These are phyloP conservation scores for Barnardius zonarius DNA, from an alignment of 2,113 vertebrate species.

Conservation along the genomic window DNA sequence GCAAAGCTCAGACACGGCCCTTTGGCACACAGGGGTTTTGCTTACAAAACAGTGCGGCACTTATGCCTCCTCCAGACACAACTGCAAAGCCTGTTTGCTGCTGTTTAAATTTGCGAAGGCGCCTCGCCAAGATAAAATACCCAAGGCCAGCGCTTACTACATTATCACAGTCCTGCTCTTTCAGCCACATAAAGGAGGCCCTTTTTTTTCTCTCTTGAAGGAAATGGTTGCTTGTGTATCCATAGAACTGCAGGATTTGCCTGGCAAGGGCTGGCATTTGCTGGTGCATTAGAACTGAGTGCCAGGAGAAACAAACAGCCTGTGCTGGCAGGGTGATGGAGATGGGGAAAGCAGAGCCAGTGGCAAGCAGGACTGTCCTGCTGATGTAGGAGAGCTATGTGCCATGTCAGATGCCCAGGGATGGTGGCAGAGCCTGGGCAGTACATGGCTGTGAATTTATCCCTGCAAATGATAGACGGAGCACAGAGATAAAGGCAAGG, in stretches of 20 bases:
- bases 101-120: constrained; percentile 60
- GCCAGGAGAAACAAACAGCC: constrained; percentile 19
- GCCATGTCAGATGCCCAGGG: rapidly evolving
- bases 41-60: constrained; percentile 61
- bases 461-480: rapidly evolving
- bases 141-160: constrained; percentile 42
- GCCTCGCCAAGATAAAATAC: constrained; percentile 68
- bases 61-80: constrained; percentile 45
- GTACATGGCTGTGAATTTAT: not conserved
- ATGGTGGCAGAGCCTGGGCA: not conserved
- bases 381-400: rapidly evolving
- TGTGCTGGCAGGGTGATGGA: not conserved
- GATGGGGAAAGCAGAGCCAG: not conserved
- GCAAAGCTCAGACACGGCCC: constrained; percentile 54
- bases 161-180: constrained; percentile 62
- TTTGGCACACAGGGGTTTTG: constrained; percentile 12
- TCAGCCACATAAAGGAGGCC: constrained; percentile 63
- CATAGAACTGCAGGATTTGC: constrained; percentile 8
- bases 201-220: not conserved
- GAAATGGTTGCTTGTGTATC: not conserved
- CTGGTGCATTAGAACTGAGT: not conserved
- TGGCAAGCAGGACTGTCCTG: not conserved
- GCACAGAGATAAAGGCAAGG: not conserved
- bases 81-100: constrained; percentile 33
- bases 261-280: not conserved